These are phyloP conservation scores for Synanthedon tipuliformis DNA, from an alignment of 2,888 invertebrate genomes.

Conservation along the genomic window DNA sequence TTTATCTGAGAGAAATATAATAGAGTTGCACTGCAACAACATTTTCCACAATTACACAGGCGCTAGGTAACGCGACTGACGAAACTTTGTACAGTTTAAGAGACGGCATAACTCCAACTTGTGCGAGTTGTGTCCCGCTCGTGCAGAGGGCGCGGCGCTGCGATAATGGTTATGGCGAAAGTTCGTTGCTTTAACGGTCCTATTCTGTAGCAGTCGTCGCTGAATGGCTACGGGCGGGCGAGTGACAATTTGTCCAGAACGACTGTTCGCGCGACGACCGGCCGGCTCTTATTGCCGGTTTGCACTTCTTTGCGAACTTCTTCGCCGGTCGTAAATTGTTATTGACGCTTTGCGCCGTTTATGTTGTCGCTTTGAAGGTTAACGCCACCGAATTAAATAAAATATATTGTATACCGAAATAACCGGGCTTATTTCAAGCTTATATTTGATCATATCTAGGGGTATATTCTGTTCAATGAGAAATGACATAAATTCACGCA, in stretches of 20 bases:
- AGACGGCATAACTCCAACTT: slow-evolving; percentile 13
- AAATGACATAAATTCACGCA: too few relatives aligned
- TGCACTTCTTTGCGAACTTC: slow-evolving; percentile 3
- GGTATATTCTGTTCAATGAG: too few relatives aligned
- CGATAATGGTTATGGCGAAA: slow-evolving; percentile 65
- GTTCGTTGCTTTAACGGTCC: slow-evolving; percentile 43
- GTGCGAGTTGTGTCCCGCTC: slow-evolving; percentile 19
- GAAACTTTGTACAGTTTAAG: not conserved
- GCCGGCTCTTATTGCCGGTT: slow-evolving; percentile 19
- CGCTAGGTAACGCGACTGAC: not conserved
- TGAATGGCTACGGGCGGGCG: slow-evolving; percentile 13
- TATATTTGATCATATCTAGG: too few relatives aligned
- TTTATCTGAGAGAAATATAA: too few relatives aligned
- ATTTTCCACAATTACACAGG: not conserved
- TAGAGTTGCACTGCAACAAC: too few relatives aligned
- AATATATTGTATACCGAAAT: too few relatives aligned
- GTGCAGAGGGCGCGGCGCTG: slow-evolving; percentile 34
- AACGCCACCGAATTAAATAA: too few relatives aligned
- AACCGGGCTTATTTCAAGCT: too few relatives aligned
- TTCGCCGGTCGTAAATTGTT: not conserved
- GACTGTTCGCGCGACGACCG: slow-evolving; percentile 27
- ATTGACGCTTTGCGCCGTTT: not conserved
- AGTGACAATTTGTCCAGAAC: slow-evolving; percentile 41
- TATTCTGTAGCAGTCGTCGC: slow-evolving; percentile 24
- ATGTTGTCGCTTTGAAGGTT: not conserved